Evolutionary conservation across 1,140 invertebrate genomes (phyloP).

Genomic region (Bombus sylvicola): DNA sequence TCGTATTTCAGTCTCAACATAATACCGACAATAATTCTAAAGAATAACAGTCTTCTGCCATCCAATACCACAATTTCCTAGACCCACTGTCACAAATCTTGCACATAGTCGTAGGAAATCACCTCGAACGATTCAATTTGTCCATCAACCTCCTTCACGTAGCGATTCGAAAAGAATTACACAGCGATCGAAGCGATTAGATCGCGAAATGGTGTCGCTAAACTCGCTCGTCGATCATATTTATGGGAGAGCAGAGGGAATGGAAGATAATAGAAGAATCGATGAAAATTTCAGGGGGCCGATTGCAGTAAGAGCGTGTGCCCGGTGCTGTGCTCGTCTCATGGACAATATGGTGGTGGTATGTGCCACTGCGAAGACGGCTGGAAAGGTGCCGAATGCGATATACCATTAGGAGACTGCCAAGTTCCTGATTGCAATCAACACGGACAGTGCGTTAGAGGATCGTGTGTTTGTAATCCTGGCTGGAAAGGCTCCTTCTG

Average conservation of each 20-base stretch:
- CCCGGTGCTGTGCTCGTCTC: constrained; percentile 97
- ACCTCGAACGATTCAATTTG: constrained; percentile 12
- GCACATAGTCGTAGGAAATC: background rate
- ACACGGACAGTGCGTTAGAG: constrained; percentile 94
- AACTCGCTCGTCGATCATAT: constrained; percentile 13
- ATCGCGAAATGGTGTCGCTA: constrained; percentile 9
- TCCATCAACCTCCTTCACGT: background rate
- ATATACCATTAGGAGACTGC: constrained; percentile 94
- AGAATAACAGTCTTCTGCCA: background rate
- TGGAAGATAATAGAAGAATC: background rate
- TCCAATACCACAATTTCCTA: no score
- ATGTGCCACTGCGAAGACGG: constrained; percentile 98
- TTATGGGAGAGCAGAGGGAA: background rate
- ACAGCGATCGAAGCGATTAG: background rate
- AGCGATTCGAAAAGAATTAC: constrained; percentile 7
- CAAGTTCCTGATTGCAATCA: constrained; percentile 96
- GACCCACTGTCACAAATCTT: background rate
- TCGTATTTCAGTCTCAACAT: no score
- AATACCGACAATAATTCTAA: background rate
- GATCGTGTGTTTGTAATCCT: constrained; percentile 93
- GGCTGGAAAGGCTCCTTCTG: constrained; percentile 95
- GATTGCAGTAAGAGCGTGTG: constrained; percentile 91
- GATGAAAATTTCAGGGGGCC: constrained; percentile 74
- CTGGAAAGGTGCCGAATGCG: constrained; percentile 98
- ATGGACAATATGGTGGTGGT: constrained; percentile 97